phyloP scores from a whole-genome alignment of 1,140 invertebrate genomes.

The Drosophila nikananu region DNA sequence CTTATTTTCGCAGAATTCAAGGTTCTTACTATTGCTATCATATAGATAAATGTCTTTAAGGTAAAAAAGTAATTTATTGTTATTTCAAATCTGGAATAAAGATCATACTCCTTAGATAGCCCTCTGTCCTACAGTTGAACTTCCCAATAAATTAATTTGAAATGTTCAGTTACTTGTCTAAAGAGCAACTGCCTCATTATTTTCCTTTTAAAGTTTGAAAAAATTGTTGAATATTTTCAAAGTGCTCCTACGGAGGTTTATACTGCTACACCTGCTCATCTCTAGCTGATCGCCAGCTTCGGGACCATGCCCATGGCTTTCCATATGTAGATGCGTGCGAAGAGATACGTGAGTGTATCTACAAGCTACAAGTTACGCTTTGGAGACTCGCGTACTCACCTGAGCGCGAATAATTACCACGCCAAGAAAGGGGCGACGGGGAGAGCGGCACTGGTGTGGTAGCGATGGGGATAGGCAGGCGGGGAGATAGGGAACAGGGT shows the following conservation, averaged over 20 bases:
- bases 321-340: slow-evolving; percentile 77
- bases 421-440: slow-evolving; percentile 23
- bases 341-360: slow-evolving; percentile 77
- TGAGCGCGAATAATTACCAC: slow-evolving; percentile 83
- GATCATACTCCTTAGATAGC: too few species aligned
- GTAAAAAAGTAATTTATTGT: background rate
- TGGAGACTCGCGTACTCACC: slow-evolving; percentile 78
- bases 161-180: background rate
- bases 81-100: background rate
- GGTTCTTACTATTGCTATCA: too few species aligned
- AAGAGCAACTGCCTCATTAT: too few species aligned
- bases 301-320: slow-evolving; percentile 48
- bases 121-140: too few species aligned
- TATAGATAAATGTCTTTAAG: background rate
- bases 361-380: slow-evolving; percentile 83
- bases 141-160: background rate
- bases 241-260: background rate
- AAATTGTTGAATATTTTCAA: background rate
- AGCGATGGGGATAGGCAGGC: slow-evolving; percentile 24
- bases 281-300: slow-evolving; percentile 23
- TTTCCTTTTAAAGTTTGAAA: background rate
- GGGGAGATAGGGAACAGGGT: slow-evolving; percentile 13
- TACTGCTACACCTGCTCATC: slow-evolving; percentile 14
- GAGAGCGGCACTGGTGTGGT: background rate
- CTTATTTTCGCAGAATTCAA: background rate